phyloP scores from a whole-genome alignment of 2,797 vertebrate species.

The Melanotaenia maccullochi region DNA sequence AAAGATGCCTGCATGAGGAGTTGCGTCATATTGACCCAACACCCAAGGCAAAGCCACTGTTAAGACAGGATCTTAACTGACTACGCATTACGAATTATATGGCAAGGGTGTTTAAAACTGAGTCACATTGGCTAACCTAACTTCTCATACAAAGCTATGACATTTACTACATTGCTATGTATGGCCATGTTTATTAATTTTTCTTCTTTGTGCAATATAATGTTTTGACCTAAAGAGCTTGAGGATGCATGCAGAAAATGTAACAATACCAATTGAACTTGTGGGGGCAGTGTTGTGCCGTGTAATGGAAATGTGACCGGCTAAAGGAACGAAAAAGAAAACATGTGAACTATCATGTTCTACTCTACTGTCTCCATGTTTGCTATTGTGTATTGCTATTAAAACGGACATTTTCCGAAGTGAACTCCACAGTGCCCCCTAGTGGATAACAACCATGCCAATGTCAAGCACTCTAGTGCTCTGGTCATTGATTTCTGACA shows the following conservation, averaged over 20 bases:
- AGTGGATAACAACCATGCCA: no score
- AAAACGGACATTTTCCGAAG: no score
- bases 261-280: neutral
- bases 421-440: no score
- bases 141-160: neutral
- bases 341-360: no score
- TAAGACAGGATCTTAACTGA: constrained; percentile 12
- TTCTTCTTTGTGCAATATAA: constrained; percentile 16
- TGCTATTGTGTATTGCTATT: no score
- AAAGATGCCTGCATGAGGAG: constrained; percentile 9
- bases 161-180: neutral
- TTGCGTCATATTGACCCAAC: constrained; percentile 32
- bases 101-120: constrained; percentile 8
- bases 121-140: constrained; percentile 1
- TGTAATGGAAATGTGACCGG: neutral
- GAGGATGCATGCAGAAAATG: neutral
- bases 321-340: neutral
- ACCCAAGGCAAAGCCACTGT: constrained; percentile 6
- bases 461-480: no score
- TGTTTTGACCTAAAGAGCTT: neutral
- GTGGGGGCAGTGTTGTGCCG: neutral
- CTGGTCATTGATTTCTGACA: no score
- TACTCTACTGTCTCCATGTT: no score
- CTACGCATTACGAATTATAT: constrained; percentile 9
- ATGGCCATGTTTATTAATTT: neutral